phyloP scores from a whole-genome alignment of 2,888 invertebrate genomes.

The Hyalella azteca region DNA sequence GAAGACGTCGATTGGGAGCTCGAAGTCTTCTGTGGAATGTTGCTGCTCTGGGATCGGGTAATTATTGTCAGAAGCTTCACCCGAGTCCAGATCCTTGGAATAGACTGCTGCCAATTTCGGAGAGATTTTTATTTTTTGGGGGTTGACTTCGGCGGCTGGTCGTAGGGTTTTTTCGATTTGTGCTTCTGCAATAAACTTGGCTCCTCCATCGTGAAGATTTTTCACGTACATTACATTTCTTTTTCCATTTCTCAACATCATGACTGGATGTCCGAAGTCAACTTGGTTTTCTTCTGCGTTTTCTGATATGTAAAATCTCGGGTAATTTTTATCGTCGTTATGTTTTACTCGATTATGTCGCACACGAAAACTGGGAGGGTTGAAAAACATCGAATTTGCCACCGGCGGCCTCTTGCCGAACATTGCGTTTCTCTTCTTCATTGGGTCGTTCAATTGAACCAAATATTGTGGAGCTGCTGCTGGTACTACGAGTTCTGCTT shows the following conservation, averaged over 20 bases:
- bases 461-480: background rate
- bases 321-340: background rate
- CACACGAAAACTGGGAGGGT: background rate
- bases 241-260: conserved; percentile 3
- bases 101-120: conserved; percentile 25
- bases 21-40: conserved; percentile 23
- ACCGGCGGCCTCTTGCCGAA: background rate
- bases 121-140: background rate
- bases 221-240: conserved; percentile 5
- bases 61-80: background rate
- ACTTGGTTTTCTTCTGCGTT: background rate
- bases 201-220: background rate
- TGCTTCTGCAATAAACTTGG: background rate
- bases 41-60: background rate
- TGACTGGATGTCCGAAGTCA: background rate
- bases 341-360: conserved; percentile 7
- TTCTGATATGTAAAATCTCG: background rate
- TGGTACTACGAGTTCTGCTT: background rate
- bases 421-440: background rate
- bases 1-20: conserved; percentile 18
- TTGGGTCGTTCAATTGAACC: background rate
- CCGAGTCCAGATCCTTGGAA: background rate
- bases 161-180: background rate
- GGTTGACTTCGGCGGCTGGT: background rate
- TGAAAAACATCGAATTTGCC: background rate